Percentiles rank a stretch among this genome's conserved stretches.
phyloP scores from a whole-genome alignment of 2,888 invertebrate species.

The Chrysodeixis includens region DNA sequence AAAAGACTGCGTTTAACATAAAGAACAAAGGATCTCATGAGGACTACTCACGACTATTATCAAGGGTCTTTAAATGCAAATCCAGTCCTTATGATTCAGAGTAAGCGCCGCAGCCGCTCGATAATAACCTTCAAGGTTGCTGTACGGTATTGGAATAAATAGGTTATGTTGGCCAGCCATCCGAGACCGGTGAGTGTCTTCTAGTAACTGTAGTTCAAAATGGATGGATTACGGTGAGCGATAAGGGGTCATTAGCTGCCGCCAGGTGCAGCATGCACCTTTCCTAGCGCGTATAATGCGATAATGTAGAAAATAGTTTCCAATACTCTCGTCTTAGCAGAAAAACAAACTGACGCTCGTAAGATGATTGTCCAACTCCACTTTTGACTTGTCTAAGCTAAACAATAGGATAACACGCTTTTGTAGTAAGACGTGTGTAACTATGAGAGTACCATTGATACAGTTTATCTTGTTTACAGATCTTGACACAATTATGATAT shows the following conservation, averaged over 20 bases:
- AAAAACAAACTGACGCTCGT: not conserved
- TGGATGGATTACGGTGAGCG: conserved; percentile 54
- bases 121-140: conserved; percentile 64
- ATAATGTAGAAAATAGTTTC: conserved; percentile 31
- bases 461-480: conserved; percentile 81
- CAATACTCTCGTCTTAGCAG: not conserved
- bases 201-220: conserved; percentile 59
- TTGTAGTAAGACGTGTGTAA: conserved; percentile 14
- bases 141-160: conserved; percentile 57
- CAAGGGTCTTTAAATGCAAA: conserved; percentile 60
- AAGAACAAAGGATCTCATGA: conserved; percentile 26
- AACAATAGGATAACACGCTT: not conserved
- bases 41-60: conserved; percentile 3
- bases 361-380: not conserved
- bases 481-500: conserved; percentile 84
- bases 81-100: conserved; percentile 64
- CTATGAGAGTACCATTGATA: conserved; percentile 35
- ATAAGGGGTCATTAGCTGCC: conserved; percentile 68
- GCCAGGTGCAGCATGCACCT: conserved; percentile 55
- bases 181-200: conserved; percentile 63
- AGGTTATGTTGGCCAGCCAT: conserved; percentile 62
- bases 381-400: not conserved
- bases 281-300: conserved; percentile 27
- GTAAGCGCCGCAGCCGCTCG: conserved; percentile 53
- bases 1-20: conserved; percentile 3